These are phyloP conservation scores for Ctenochaetus hawaiiensis DNA, from an alignment of 2,797 vertebrate species.

Conservation along the genomic window DNA sequence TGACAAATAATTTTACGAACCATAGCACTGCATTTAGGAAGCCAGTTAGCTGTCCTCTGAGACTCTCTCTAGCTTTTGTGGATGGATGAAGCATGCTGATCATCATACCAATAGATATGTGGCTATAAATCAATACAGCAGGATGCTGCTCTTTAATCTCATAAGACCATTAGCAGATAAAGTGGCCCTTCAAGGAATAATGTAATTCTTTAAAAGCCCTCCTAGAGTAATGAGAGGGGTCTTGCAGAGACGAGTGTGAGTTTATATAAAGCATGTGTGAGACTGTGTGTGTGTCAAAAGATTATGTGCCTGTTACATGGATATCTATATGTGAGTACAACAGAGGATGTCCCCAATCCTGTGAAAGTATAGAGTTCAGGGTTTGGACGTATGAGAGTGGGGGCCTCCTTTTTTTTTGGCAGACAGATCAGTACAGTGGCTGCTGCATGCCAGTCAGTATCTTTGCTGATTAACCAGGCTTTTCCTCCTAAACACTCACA, in stretches of 20 bases:
- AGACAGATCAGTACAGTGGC: slow-evolving; percentile 43
- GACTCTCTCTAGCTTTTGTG: background rate
- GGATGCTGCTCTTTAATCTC: slow-evolving; percentile 71
- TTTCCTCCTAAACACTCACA: slow-evolving; percentile 24
- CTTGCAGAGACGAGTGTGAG: slow-evolving; percentile 1
- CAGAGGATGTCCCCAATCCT: slow-evolving; percentile 21
- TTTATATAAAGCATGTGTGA: slow-evolving; percentile 1
- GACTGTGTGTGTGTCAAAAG: background rate
- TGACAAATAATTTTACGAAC: slow-evolving; percentile 44
- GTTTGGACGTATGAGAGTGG: slow-evolving; percentile 4
- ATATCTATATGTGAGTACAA: slow-evolving; percentile 4
- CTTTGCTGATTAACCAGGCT: slow-evolving; percentile 45
- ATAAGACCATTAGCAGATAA: slow-evolving; percentile 72
- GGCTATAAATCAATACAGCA: slow-evolving; percentile 68
- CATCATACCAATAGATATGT: slow-evolving; percentile 59
- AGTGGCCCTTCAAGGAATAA: slow-evolving; percentile 61
- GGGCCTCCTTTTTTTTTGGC: slow-evolving; percentile 49
- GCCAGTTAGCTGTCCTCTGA: background rate
- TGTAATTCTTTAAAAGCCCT: slow-evolving; percentile 74
- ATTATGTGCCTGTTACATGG: slow-evolving; percentile 1
- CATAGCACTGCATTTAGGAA: slow-evolving; percentile 5
- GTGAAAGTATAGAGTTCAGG: slow-evolving; percentile 17
- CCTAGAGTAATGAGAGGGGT: slow-evolving; percentile 51
- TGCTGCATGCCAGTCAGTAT: slow-evolving; percentile 44
- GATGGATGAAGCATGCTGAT: slow-evolving; percentile 37